phyloP scores from a whole-genome alignment of 2,888 invertebrate species.

The Hirtodrosophila cameraria region DNA sequence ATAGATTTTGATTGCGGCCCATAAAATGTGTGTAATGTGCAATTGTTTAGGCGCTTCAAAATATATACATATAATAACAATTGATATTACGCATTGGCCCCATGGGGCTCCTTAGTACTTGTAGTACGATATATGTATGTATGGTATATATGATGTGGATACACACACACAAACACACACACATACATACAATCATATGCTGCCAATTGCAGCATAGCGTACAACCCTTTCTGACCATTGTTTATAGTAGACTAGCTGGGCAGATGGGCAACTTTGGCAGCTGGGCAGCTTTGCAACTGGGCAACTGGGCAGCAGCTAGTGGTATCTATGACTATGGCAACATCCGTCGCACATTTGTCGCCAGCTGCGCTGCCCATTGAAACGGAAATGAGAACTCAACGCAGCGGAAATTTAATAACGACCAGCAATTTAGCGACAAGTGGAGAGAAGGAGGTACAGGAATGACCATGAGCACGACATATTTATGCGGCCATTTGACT shows the following conservation, averaged over 20 bases:
- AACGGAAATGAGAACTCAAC: conserved; percentile 80
- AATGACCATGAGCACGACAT: conserved; percentile 58
- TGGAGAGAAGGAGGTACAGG: conserved; percentile 40
- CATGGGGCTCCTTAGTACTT: conserved; percentile 17
- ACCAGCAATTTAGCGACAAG: conserved; percentile 74
- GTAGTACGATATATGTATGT: not conserved
- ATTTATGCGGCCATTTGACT: conserved; percentile 78
- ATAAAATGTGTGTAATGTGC: conserved; percentile 33
- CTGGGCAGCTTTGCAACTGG: conserved; percentile 1
- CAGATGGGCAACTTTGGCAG: conserved; percentile 1
- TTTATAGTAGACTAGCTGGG: conserved; percentile 25
- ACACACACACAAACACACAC: too few species aligned
- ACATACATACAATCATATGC: not conserved
- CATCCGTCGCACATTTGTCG: conserved; percentile 69
- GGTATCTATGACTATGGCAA: conserved; percentile 68
- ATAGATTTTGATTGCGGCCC: conserved; percentile 64
- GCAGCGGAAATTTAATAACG: conserved; percentile 80
- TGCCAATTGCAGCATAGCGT: too few species aligned
- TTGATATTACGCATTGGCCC: conserved; percentile 63
- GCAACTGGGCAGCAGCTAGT: conserved; percentile 9
- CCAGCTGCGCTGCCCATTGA: conserved; percentile 74
- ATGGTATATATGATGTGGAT: too few species aligned
- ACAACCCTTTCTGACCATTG: conserved; percentile 47
- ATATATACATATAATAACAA: conserved; percentile 50
- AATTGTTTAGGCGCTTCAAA: conserved; percentile 47